phyloP scores from a whole-genome alignment of 2,888 invertebrate species.

The Busseola fusca region DNA sequence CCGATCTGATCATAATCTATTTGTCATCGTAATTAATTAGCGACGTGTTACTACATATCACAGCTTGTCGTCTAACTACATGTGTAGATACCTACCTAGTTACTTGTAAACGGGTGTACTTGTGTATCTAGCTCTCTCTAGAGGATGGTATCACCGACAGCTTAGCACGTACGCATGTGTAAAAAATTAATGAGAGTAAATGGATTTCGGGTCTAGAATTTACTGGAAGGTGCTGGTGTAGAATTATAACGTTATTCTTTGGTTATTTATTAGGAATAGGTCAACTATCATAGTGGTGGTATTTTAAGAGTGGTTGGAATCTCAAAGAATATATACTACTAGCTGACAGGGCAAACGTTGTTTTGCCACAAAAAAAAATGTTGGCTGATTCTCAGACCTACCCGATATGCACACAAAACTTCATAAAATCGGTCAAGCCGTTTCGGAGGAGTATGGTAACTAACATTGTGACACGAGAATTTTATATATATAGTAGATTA shows the following conservation, averaged over 20 bases:
- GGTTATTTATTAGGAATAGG: neutral
- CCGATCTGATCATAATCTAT: neutral
- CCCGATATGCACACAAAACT: too few relatives aligned
- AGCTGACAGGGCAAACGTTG: too few relatives aligned
- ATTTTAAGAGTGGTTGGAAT: neutral
- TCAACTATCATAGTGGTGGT: neutral
- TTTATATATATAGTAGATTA: too few relatives aligned
- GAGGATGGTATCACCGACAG: constrained; percentile 13
- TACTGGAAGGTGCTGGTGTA: constrained; percentile 27
- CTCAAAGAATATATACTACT: neutral
- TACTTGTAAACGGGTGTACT: constrained; percentile 20
- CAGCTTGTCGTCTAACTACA: neutral
- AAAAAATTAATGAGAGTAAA: constrained; percentile 44
- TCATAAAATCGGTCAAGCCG: too few relatives aligned
- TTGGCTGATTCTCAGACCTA: too few relatives aligned
- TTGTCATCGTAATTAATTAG: constrained; percentile 13
- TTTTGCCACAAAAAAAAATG: too few relatives aligned
- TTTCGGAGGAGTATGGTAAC: too few relatives aligned
- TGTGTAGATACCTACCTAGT: neutral
- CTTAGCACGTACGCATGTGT: constrained; percentile 19
- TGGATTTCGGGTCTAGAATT: constrained; percentile 15
- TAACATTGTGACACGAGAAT: too few relatives aligned
- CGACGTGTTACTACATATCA: neutral
- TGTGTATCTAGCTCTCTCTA: constrained; percentile 5
- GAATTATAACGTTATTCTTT: constrained; percentile 8